A percentile compares a stretch with the other conserved stretches of the same genome.
phyloP scores from a whole-genome alignment of 2,797 vertebrate genomes.

The Danio tinwini region DNA sequence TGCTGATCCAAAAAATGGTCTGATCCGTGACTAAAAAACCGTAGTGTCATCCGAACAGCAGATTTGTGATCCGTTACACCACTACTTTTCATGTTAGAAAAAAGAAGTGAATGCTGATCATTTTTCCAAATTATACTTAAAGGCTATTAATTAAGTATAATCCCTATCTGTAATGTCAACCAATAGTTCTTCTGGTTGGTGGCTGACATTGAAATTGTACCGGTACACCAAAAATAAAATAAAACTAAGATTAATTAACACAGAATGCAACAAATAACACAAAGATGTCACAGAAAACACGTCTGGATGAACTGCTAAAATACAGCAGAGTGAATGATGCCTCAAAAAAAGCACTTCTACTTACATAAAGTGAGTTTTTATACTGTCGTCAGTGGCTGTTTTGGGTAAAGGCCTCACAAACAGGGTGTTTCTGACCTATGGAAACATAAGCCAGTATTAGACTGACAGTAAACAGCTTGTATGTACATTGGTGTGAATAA shows the following conservation, averaged over 20 bases:
- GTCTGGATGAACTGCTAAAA: not conserved
- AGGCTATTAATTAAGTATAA: conserved; percentile 6
- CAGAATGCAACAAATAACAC: not conserved
- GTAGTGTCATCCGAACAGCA: too few species aligned
- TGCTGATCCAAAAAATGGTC: too few species aligned
- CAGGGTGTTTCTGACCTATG: conserved; percentile 85
- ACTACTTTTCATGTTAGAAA: too few species aligned
- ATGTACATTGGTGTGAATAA: not conserved
- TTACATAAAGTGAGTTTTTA: conserved; percentile 88
- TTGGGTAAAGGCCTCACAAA: conserved; percentile 88
- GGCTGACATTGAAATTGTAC: not conserved
- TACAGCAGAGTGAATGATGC: not conserved
- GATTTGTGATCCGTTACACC: too few species aligned
- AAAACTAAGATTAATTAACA: not conserved
- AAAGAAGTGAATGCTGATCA: too few species aligned
- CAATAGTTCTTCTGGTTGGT: not conserved
- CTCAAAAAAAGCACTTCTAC: conserved; percentile 43
- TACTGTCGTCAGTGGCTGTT: conserved; percentile 72
- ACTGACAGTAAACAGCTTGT: not conserved
- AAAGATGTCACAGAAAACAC: not conserved
- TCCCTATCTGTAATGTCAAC: not conserved
- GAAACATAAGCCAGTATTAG: conserved; percentile 34
- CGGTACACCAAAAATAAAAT: not conserved
- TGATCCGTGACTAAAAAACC: too few species aligned
- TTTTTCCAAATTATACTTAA: not conserved